Evolutionary conservation across 1,140 invertebrate genomes (phyloP), one percentile per base, ranked within the genome.

Genomic region (Meloidogyne hapla): DNA sequence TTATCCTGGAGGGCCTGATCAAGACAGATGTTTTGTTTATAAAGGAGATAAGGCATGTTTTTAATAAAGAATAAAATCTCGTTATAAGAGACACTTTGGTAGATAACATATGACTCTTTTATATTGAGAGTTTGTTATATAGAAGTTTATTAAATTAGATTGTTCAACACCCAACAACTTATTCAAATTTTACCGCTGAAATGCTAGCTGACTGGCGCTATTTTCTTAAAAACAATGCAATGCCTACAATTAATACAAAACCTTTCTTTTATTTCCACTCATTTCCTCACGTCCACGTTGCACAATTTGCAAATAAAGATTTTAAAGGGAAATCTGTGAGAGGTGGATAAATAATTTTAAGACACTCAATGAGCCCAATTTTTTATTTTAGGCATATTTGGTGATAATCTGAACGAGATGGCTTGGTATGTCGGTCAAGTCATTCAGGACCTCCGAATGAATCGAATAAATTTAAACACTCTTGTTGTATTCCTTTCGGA

Each of bases 251-350:
- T 45, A 26, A n/a, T 5, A 56, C 76, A 15, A 74, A 75, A 25
- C 85, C 85, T 0, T 87, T 87, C 77, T 87, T 88, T 78, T 87
- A 87, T 76, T 87, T 84, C 74, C 88, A 87, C 74, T 84, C 83
- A n/a, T 87, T 87, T 40, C 85, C 85, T 8, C 85, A 87, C 40
- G 86, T 87, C 13, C 85, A 87, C 66, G 77, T 73, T 26, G 78
- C 77, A 15, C 87, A 87, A 69, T 87, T 87, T 67, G 85, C 85
- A 13, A 82, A 77, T 40, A 66, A 82, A 71, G 48, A 68, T 18
- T 87, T 87, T 56, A 73, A 66, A 23, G 81, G 81, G 45, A 74
- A 64, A 26, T 86, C 84, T 8, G 56, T 63, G 26, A 67, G 85
- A 71, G 84, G 85, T 79, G 5, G 13, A 15, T 18, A n/a, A 15